These are phyloP conservation scores for Halesus radiatus DNA, from an alignment of 1,140 invertebrate species.

Conservation along the genomic window DNA sequence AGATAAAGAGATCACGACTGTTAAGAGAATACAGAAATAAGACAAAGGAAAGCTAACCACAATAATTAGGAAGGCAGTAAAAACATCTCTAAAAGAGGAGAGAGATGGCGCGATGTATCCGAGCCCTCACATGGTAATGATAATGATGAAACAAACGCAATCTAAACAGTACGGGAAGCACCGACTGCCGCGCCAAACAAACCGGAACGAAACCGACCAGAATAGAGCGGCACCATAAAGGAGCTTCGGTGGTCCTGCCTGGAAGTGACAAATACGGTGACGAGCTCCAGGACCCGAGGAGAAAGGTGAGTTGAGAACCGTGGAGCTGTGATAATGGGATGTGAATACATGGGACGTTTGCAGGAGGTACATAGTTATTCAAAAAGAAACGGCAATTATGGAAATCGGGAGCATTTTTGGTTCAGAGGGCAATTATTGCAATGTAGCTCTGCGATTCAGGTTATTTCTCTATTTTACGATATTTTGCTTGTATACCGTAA, in stretches of 20 bases:
- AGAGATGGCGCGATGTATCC: too few relatives aligned
- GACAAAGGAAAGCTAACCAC: neutral
- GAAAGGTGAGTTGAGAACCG: neutral
- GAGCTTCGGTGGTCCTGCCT: neutral
- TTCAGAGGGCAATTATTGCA: too few relatives aligned
- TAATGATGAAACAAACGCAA: conserved; percentile 29
- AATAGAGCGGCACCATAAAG: conserved; percentile 27
- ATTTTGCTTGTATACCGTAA: too few relatives aligned
- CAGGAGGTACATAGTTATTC: too few relatives aligned
- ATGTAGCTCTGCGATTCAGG: too few relatives aligned
- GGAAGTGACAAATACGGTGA: neutral
- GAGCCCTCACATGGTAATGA: neutral
- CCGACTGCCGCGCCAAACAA: conserved; percentile 20
- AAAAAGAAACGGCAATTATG: too few relatives aligned
- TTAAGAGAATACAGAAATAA: neutral
- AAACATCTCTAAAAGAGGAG: neutral
- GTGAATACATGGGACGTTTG: too few relatives aligned
- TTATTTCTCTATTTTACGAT: too few relatives aligned
- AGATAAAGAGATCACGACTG: neutral
- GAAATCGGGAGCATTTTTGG: too few relatives aligned
- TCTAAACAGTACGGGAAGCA: conserved; percentile 8
- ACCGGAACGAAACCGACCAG: conserved; percentile 20
- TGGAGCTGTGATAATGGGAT: too few relatives aligned
- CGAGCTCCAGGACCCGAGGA: neutral
- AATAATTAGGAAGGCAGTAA: conserved; percentile 7